phyloP scores from a whole-genome alignment of 1,140 invertebrate species.

The Anastrepha ludens region DNA sequence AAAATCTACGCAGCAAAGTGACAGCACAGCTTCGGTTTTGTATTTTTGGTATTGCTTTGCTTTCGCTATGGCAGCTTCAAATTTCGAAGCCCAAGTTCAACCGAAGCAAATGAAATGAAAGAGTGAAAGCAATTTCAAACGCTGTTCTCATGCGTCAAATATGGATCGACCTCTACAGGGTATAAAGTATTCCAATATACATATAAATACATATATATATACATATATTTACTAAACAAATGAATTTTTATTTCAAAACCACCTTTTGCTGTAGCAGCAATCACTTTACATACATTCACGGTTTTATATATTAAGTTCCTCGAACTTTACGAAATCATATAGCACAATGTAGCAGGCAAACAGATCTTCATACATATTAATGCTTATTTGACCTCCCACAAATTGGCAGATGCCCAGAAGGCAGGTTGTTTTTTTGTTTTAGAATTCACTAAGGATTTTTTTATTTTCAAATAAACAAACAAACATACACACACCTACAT shows the following conservation, averaged over 20 bases:
- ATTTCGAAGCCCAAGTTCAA: too few relatives aligned
- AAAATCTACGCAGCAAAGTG: too few relatives aligned
- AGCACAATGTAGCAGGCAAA: background rate
- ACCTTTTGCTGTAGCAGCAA: background rate
- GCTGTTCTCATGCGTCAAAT: too few relatives aligned
- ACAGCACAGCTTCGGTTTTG: too few relatives aligned
- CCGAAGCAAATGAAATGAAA: too few relatives aligned
- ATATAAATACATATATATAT: background rate
- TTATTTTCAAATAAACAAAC: background rate
- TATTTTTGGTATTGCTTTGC: too few relatives aligned
- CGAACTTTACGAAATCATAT: constrained; percentile 18
- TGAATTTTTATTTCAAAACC: constrained; percentile 2
- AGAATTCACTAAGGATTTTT: background rate
- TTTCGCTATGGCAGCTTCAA: too few relatives aligned
- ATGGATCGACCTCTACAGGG: background rate
- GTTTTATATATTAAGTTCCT: background rate
- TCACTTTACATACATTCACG: background rate
- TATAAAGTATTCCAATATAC: background rate
- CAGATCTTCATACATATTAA: background rate
- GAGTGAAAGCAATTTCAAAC: too few relatives aligned
- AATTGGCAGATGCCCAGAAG: background rate
- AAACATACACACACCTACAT: too few relatives aligned
- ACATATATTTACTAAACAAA: too few relatives aligned
- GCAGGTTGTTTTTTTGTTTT: background rate
- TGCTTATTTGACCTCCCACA: background rate